Evolutionary conservation across 1,140 invertebrate genomes (phyloP).

Genomic region (Tetranychus cinnabarinus): DNA sequence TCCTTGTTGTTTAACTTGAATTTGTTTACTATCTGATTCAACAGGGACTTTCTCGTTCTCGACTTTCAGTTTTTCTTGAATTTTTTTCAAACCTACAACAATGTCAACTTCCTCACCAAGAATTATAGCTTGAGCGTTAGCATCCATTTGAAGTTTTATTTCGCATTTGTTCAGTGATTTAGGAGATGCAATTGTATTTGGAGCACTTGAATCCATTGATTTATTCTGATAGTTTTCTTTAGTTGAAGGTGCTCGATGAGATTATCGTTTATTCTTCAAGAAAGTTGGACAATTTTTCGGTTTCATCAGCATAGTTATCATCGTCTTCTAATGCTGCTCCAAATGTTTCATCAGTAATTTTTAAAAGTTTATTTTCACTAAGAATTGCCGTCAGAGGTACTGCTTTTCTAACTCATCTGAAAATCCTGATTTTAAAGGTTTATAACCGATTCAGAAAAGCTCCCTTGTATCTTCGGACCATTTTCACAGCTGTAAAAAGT

Average conservation of each 20-base stretch:
- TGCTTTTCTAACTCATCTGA: constrained; percentile 21
- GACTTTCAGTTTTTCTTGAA: neutral
- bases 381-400: constrained; percentile 2
- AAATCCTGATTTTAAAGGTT: constrained; percentile 16
- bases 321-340: constrained; percentile 58
- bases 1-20: neutral
- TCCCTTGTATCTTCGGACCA: constrained; percentile 15
- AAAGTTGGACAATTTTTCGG: constrained; percentile 16
- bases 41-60: neutral
- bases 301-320: constrained; percentile 29
- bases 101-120: constrained; percentile 5
- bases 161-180: too few relatives aligned
- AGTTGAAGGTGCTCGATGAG: constrained; percentile 55
- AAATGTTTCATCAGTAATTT: constrained; percentile 11
- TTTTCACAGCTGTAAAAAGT: constrained; percentile 58
- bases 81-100: neutral
- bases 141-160: neutral
- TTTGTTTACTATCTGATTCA: neutral
- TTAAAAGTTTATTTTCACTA: constrained; percentile 7
- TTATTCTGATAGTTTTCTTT: constrained; percentile 49
- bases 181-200: too few relatives aligned
- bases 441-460: constrained; percentile 47
- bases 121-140: constrained; percentile 5
- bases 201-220: neutral
- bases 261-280: constrained; percentile 46